Percentiles rank a stretch among this genome's conserved stretches.
These are phyloP conservation scores for Eupsilia transversa DNA, from an alignment of 2,888 invertebrate species.

Conservation along the genomic window DNA sequence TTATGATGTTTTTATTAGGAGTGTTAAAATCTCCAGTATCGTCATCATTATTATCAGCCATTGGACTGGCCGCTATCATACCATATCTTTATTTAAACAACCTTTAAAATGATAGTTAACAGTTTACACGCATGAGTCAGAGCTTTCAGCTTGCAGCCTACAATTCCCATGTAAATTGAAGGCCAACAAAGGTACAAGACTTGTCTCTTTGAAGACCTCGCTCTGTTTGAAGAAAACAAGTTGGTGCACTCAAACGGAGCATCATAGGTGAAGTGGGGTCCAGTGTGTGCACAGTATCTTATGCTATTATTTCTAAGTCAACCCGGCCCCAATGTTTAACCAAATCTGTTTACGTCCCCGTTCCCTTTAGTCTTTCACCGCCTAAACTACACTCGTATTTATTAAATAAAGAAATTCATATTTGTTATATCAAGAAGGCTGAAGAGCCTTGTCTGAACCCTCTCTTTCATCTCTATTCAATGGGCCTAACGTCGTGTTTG, in stretches of 20 bases:
- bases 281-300: constrained; percentile 85
- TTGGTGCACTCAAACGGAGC: constrained; percentile 85
- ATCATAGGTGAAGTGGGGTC: constrained; percentile 85
- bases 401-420: constrained; percentile 73
- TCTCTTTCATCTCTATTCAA: constrained; percentile 64
- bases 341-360: constrained; percentile 86
- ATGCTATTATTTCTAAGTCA: constrained; percentile 90
- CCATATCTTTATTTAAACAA: constrained; percentile 52
- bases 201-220: constrained; percentile 74
- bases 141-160: constrained; percentile 62
- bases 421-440: constrained; percentile 69
- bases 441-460: constrained; percentile 65
- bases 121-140: constrained; percentile 42
- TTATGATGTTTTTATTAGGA: neutral
- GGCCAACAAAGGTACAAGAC: constrained; percentile 70
- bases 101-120: constrained; percentile 44
- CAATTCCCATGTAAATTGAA: constrained; percentile 68
- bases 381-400: constrained; percentile 77
- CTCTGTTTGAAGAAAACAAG: constrained; percentile 88
- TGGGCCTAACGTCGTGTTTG: constrained; percentile 52
- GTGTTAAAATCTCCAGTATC: constrained; percentile 2
- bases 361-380: constrained; percentile 87
- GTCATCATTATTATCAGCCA: constrained; percentile 34
- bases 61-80: constrained; percentile 26
- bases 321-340: constrained; percentile 86